Evolutionary conservation across 2,113 vertebrate genomes (phyloP), one percentile per base, ranked within the genome.

Genomic region (Protobothrops flavoviridis): DNA sequence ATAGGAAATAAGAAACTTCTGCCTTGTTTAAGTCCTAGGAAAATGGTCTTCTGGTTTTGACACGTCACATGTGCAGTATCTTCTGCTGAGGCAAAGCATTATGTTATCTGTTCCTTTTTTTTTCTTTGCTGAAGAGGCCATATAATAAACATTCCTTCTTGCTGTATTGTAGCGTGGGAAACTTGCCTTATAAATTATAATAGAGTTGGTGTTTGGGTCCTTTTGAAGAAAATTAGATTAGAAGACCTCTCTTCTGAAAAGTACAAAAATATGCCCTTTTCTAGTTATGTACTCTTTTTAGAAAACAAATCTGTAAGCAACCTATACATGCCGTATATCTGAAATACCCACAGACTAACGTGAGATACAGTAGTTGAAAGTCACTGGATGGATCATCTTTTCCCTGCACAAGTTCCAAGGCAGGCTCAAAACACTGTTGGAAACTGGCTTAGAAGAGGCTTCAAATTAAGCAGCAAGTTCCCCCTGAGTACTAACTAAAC

Each of bases 231-330:
- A 26, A 17, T 57, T 57, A 33, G 26, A 48, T 85, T 10, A 48
- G 26, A 48, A 48, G 26, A 48, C 53, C 52, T 85, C 74, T 56
- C 21, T 17, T 89, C 88, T 59, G 81, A 95, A 92, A 15, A 74
- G 6, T 24, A 21, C 4, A 91, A 61, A 87, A 64, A 39, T 43
- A 43, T 39, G 29, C 9, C 20, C 1, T 2, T 11, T 81, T 59
- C 45, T 48, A 13, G 5, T 61, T 92, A 5, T 64, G 15, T 23
- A 81, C 53, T 17, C 26, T 89, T 81, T 50, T 96, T 91, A 81
- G 7, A 81, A 81, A 81, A 43, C 93, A 94, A 91, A 92, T 92
- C 91, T 48, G 87, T 93, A 94, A 93, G 94, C 81, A 85, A n/a
- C 93, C 94, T 91, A 48, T 29, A 3, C 29, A 81, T 69, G 6